Base-by-base conservation (phyloP, 2,113 vertebrate genomes). In the Brienomyrus longianalis region DNA sequence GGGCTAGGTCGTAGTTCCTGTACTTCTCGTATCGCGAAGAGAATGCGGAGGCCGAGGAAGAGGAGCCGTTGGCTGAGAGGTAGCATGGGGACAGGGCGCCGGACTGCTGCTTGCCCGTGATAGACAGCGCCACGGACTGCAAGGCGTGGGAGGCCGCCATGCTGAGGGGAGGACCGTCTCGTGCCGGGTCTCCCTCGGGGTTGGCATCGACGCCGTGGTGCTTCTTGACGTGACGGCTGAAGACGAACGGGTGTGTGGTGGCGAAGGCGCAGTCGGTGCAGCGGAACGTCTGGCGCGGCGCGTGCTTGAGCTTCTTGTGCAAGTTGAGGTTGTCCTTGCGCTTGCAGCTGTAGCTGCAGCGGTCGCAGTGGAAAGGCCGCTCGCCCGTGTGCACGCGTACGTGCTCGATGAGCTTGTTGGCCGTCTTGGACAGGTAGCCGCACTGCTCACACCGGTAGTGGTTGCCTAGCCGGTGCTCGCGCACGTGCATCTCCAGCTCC, bases 291-390 rank as follows among this genome's bases (percentile, higher is more conserved):
- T 98, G 98, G 94, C 98, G 97, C 31, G 98, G 98, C 89, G 98
- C 97, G 89, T 99, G 98, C 96, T 99, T 99, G 95, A 99, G 97
- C 96, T 97, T 98, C 96, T 98, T 99, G 98, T 99, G 98, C 97
- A 99, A 97, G 96, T 99, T 99, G 95, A 99, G 98, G 98, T 99
- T 99, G 98, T 99, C 98, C 97, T 99, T 99, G 96, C 98, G 98
- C 94, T 99, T 99, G 97, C 98, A 99, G 98, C 98, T 98, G 94
- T 99, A 99, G 95, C 97, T 96, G 97, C 98, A 99, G 97, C 97
- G 98, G 97, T 99, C 98, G 96, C 98, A 99, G 98, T 98, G 98
- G 97, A 99, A 99, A 95, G 98, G 98, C 95, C 98, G 98, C 96
- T 99, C 98, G 43, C 98, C 98, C 0, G 98, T 99, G 97, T 99